Conservation (phyloP, 1,140 invertebrate genomes). For the Saxidomus purpurata region DNA sequence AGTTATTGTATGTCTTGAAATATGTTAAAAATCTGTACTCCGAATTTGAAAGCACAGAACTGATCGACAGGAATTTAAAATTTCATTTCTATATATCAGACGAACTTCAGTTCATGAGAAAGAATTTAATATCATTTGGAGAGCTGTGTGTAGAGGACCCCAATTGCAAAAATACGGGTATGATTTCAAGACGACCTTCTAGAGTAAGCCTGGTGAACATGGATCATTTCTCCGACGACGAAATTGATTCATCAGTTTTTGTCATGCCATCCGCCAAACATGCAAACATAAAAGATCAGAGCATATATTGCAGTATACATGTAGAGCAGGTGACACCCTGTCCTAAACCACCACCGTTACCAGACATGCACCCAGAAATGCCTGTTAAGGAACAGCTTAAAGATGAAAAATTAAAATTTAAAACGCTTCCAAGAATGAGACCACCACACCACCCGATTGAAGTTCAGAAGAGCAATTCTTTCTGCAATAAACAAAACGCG, state of each 20-base stretch:
- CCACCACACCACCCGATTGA: background rate
- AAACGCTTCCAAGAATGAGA: background rate
- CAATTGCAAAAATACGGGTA: background rate
- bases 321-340: background rate
- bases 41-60: background rate
- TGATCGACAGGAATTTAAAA: conserved; percentile 29
- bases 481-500: background rate
- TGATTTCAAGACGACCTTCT: background rate
- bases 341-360: background rate
- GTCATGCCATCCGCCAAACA: background rate
- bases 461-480: background rate
- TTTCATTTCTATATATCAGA: conserved; percentile 36
- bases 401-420: background rate
- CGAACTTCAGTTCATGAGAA: conserved; percentile 31
- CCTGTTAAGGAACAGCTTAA: background rate
- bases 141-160: conserved; percentile 25
- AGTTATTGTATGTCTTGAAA: background rate
- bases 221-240: background rate
- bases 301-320: background rate
- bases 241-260: conserved; percentile 16
- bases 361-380: background rate
- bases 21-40: background rate
- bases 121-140: conserved; percentile 33
- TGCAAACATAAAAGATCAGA: background rate
- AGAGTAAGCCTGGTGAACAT: background rate